Conservation (phyloP, 1,140 invertebrate species). For the Mesaphorura yosii region DNA sequence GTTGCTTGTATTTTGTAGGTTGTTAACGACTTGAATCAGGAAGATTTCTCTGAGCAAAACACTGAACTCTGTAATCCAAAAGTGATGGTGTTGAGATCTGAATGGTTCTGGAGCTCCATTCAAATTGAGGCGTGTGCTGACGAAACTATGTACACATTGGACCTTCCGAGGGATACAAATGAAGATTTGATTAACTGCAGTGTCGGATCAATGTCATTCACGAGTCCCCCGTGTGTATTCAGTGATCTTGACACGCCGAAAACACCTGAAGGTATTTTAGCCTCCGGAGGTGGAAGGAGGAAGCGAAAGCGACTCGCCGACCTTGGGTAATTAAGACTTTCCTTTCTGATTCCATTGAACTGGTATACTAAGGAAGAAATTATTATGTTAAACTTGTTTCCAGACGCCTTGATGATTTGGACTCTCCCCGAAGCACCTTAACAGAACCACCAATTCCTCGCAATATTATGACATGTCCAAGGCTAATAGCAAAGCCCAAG, state of each 20-base stretch:
- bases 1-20: constrained; percentile 11
- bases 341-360: too few relatives aligned
- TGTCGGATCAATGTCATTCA: too few relatives aligned
- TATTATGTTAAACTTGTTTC: constrained; percentile 15
- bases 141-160: constrained; percentile 69
- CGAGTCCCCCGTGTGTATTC: constrained; percentile 18
- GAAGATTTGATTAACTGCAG: too few relatives aligned
- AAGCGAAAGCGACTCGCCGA: constrained; percentile 66
- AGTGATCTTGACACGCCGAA: too few relatives aligned
- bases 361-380: constrained; percentile 49
- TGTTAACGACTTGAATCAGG: constrained; percentile 22
- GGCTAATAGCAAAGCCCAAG: too few relatives aligned
- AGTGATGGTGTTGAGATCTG: constrained; percentile 63
- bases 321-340: too few relatives aligned
- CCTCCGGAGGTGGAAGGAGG: too few relatives aligned
- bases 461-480: constrained; percentile 10
- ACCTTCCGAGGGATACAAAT: constrained; percentile 9
- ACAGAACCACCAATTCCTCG: constrained; percentile 7
- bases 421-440: too few relatives aligned
- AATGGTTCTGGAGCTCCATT: constrained; percentile 96
- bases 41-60: neutral
- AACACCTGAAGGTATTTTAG: too few relatives aligned
- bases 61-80: constrained; percentile 32
- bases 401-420: too few relatives aligned
- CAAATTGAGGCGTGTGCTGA: constrained; percentile 86